phyloP scores from a whole-genome alignment of 2,113 vertebrate species.

The Pachyramphus minor region DNA sequence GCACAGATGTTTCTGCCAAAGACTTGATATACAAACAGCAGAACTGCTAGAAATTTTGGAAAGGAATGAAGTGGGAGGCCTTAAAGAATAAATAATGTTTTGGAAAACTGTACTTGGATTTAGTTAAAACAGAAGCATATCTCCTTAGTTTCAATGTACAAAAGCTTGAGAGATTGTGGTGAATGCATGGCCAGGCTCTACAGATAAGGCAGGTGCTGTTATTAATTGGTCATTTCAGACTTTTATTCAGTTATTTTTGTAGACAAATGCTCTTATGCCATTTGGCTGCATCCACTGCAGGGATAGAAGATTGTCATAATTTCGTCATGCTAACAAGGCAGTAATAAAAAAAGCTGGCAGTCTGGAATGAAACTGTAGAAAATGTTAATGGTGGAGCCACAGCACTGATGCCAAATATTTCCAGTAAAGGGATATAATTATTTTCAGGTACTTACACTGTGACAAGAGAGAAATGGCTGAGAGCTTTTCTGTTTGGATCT shows the following conservation, averaged over 20 bases:
- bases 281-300: conserved; percentile 40
- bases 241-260: conserved; percentile 10
- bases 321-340: conserved; percentile 57
- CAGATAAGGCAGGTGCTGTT: neutral
- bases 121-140: neutral
- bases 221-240: conserved; percentile 32
- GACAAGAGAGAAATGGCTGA: conserved; percentile 13
- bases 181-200: neutral
- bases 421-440: conserved; percentile 40
- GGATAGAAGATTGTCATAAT: conserved; percentile 40
- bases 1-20: conserved; percentile 1
- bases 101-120: neutral
- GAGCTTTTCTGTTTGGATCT: conserved; percentile 13
- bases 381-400: conserved; percentile 22
- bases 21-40: neutral
- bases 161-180: neutral
- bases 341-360: conserved; percentile 47
- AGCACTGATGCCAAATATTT: conserved; percentile 37
- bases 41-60: conserved; percentile 29
- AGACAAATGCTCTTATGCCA: conserved; percentile 24
- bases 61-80: neutral
- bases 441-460: conserved; percentile 53
- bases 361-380: conserved; percentile 37
- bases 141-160: neutral
- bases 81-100: neutral